Evolutionary conservation across 2,113 vertebrate genomes (phyloP), one percentile per base, ranked within the genome.

Genomic region (Microcebus ravelobensis): DNA sequence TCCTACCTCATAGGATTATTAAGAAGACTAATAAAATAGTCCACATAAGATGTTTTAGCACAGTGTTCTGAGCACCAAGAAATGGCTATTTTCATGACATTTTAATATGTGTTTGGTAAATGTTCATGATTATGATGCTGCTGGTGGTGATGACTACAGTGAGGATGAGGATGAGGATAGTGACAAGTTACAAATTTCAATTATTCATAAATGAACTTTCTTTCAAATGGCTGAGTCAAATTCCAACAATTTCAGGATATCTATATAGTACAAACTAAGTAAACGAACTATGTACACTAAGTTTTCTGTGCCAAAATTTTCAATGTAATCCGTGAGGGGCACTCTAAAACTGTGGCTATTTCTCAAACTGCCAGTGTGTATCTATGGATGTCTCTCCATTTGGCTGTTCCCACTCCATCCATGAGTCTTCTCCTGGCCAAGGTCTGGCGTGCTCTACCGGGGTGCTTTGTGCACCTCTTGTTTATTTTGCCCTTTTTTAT

Each of bases 151-250:
- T 39, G 52, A 1, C 18, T 25, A 36, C 2, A 34, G 21, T 74
- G 23, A 13, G 3, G 0, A n/a, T 2, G 52, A 5, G 5, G 34
- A 17, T n/a, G 36, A 52, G 11, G 21, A 61, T 5, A 50, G 21
- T 34, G 39, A 59, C 27, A 59, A 76, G 42, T 23, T 31, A 68
- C 52, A 55, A 63, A 39, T 59, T 14, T 42, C 45, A 94, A 10
- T 79, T 52, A 71, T 45, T 94, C n/a, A 61, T 70, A 18, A 82
- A 68, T 25, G 39, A 36, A 23, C 67, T 61, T 63, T 63, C 59
- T 29, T 63, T 63, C 59, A 25, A 42, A 17, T 13, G 45, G 86
- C 45, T n/a, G 29, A 39, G 48, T 87, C 25, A 73, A 29, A 80
- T 50, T 45, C 48, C 27, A 77, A 55, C 3, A 39, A 73, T 67